Evolutionary conservation across 23 tunicate species (phyloP).

Genomic region (Oikopleura vanhoeffeni): DNA sequence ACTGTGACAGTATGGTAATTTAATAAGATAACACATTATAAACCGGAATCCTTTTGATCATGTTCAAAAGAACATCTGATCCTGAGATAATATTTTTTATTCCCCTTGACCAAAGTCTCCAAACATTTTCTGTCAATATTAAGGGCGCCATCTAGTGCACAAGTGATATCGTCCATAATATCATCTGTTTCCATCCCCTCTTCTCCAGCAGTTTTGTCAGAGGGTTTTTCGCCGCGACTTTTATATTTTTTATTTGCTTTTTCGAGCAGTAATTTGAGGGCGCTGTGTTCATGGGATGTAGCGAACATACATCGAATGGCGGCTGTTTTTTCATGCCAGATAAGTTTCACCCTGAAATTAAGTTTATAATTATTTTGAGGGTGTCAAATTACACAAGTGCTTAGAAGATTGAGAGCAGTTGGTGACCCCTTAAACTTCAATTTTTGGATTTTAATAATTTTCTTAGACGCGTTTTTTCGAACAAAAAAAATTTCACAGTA

Average conservation of each 20-base stretch:
- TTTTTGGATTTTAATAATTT: too few relatives aligned
- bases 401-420: too few relatives aligned
- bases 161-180: neutral
- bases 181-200: neutral
- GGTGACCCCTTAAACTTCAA: too few relatives aligned
- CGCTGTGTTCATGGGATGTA: neutral
- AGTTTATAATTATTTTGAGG: too few relatives aligned
- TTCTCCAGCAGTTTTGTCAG: neutral
- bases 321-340: conserved; percentile 7
- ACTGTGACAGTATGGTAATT: too few relatives aligned
- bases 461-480: too few relatives aligned
- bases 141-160: neutral
- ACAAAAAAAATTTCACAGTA: too few relatives aligned
- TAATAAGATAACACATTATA: neutral
- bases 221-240: neutral
- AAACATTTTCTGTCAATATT: neutral
- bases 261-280: neutral
- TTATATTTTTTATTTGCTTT: neutral
- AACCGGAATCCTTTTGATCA: conserved; percentile 1
- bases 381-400: too few relatives aligned
- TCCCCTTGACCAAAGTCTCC: neutral
- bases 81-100: neutral
- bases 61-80: neutral
- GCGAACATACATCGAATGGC: neutral
- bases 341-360: neutral